Conservation (phyloP, 2,888 invertebrate species). For the Hirtodrosophila confusa region DNA sequence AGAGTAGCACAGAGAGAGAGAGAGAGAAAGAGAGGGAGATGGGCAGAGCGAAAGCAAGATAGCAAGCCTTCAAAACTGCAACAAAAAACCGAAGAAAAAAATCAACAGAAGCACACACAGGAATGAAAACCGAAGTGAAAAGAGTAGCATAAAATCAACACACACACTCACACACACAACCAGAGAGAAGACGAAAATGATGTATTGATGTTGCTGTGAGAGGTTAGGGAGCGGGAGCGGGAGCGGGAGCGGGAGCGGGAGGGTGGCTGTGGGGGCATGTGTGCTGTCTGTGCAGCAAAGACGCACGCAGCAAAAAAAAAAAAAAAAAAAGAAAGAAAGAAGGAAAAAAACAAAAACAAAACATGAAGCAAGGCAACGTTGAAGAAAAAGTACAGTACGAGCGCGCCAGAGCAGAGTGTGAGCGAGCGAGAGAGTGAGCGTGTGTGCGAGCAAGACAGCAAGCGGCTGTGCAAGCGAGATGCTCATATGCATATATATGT, state of each 20-base stretch:
- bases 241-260: background rate
- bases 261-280: background rate
- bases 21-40: background rate
- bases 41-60: conserved; percentile 11
- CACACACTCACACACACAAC: conserved; percentile 25
- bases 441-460: background rate
- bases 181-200: conserved; percentile 70
- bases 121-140: conserved; percentile 44
- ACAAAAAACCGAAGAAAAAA: conserved; percentile 52
- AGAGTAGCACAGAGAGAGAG: conserved; percentile 10
- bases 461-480: conserved; percentile 33
- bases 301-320: conserved; percentile 42
- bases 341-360: conserved; percentile 4
- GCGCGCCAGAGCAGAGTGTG: conserved; percentile 10
- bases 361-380: conserved; percentile 24
- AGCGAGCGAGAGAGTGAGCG: conserved; percentile 7
- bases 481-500: conserved; percentile 24
- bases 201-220: conserved; percentile 68
- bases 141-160: conserved; percentile 61
- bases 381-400: conserved; percentile 40
- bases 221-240: background rate
- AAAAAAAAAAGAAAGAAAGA: conserved; percentile 14
- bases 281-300: conserved; percentile 46
- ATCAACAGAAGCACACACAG: conserved; percentile 2
- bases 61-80: conserved; percentile 51